Evolutionary conservation across 1,140 invertebrate species (phyloP).

Genomic region (Heliconius hewitsoni): DNA sequence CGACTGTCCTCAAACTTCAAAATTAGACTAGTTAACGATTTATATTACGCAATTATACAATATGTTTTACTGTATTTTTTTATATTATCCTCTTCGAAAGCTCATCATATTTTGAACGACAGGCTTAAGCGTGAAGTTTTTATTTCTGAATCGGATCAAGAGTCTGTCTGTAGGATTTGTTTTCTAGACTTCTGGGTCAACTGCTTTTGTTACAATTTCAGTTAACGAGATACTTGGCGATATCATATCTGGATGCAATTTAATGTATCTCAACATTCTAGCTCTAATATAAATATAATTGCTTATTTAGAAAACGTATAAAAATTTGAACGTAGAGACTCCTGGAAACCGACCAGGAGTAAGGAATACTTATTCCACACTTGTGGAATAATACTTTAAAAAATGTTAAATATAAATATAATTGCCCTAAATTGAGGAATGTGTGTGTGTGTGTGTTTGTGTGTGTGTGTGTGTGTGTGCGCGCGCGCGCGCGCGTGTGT

Average conservation of each 20-base stretch:
- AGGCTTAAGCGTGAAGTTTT: neutral
- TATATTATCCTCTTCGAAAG: neutral
- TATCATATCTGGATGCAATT: slow-evolving; percentile 31
- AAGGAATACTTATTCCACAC: too few species aligned
- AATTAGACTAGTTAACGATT: too few species aligned
- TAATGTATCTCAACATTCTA: slow-evolving; percentile 1
- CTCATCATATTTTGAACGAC: neutral
- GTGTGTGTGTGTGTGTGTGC: too few species aligned
- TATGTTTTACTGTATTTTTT: neutral
- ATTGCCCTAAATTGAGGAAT: too few species aligned
- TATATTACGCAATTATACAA: neutral
- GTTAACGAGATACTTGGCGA: slow-evolving; percentile 37
- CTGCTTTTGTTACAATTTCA: slow-evolving; percentile 38
- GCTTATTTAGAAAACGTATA: too few species aligned
- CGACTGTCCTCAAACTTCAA: too few species aligned
- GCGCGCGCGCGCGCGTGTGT: too few species aligned
- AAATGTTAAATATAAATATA: too few species aligned
- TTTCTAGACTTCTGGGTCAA: slow-evolving; percentile 38
- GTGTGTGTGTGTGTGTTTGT: too few species aligned
- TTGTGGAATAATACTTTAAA: too few species aligned
- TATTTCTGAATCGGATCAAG: slow-evolving; percentile 3
- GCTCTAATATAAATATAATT: neutral
- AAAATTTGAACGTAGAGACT: too few species aligned
- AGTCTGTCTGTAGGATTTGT: slow-evolving; percentile 32
- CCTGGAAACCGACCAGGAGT: too few species aligned